Evolutionary conservation across 2,113 vertebrate genomes (phyloP).

Genomic region (Trematomus loennbergii): DNA sequence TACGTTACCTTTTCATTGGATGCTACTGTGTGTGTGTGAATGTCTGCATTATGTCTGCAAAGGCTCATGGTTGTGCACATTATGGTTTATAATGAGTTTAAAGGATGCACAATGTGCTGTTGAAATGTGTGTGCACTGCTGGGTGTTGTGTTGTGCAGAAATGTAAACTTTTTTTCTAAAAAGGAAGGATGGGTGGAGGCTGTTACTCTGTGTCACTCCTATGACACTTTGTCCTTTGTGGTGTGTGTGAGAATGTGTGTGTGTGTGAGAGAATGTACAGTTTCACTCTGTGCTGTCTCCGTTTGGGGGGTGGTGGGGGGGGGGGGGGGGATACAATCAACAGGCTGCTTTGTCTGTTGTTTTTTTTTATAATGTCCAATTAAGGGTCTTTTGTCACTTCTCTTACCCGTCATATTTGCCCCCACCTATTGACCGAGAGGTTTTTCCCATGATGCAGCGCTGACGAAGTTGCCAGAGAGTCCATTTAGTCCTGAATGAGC

Average conservation of each 20-base stretch:
- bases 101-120: not conserved
- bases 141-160: conserved; percentile 12
- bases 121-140: not conserved
- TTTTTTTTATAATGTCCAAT: conserved; percentile 25
- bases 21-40: conserved; percentile 1
- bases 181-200: conserved; percentile 80
- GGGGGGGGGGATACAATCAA: conserved; percentile 46
- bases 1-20: conserved; percentile 78
- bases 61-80: conserved; percentile 16
- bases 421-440: conserved; percentile 9
- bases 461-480: conserved; percentile 50
- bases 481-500: conserved; percentile 54
- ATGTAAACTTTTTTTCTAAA: conserved; percentile 52
- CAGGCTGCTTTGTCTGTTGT: conserved; percentile 65
- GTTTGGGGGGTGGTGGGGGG: conserved; percentile 1
- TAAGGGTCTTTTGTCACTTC: conserved; percentile 9
- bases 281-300: conserved; percentile 60
- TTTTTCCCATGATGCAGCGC: conserved; percentile 53
- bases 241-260: conserved; percentile 12
- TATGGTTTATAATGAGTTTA: not conserved
- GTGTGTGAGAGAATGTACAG: conserved; percentile 19
- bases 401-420: conserved; percentile 29
- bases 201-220: conserved; percentile 54
- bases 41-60: not conserved
- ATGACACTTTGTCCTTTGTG: conserved; percentile 36